These are phyloP conservation scores for Agriopis aurantiaria DNA, from an alignment of 2,888 invertebrate species.

Conservation along the genomic window DNA sequence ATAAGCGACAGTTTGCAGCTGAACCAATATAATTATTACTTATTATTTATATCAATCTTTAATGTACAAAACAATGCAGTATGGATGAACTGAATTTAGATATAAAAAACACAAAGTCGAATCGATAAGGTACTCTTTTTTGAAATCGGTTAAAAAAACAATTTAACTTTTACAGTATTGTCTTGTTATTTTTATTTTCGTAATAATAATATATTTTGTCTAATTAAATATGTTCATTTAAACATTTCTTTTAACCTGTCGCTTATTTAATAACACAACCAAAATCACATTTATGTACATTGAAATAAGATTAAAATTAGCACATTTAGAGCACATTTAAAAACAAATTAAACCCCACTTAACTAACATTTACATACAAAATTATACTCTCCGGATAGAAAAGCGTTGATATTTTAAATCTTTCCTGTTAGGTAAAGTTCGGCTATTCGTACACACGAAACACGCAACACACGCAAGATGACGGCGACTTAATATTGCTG, in stretches of 20 bases:
- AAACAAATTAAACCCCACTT: slow-evolving; percentile 28
- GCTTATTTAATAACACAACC: slow-evolving; percentile 44
- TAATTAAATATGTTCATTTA: no score
- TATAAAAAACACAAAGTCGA: not conserved
- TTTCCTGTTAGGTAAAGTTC: not conserved
- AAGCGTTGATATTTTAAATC: slow-evolving; percentile 14
- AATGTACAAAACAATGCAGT: slow-evolving; percentile 5
- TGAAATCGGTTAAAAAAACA: not conserved
- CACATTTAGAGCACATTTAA: slow-evolving; percentile 40
- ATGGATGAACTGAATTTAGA: not conserved
- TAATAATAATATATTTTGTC: no score
- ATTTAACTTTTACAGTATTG: not conserved
- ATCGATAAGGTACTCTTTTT: no score
- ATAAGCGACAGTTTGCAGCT: slow-evolving; percentile 16
- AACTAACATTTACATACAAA: slow-evolving; percentile 30
- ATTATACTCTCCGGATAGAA: slow-evolving; percentile 41
- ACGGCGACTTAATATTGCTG: not conserved
- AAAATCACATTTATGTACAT: slow-evolving; percentile 38
- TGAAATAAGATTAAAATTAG: slow-evolving; percentile 52
- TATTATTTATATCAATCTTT: not conserved
- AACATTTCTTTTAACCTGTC: slow-evolving; percentile 1
- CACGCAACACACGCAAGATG: no score
- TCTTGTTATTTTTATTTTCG: no score
- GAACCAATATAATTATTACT: not conserved
- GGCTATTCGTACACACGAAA: not conserved